A percentile compares a stretch with the other conserved stretches of the same genome.
Conservation (phyloP, 2,113 vertebrate species). For the Hydropotes inermis region DNA sequence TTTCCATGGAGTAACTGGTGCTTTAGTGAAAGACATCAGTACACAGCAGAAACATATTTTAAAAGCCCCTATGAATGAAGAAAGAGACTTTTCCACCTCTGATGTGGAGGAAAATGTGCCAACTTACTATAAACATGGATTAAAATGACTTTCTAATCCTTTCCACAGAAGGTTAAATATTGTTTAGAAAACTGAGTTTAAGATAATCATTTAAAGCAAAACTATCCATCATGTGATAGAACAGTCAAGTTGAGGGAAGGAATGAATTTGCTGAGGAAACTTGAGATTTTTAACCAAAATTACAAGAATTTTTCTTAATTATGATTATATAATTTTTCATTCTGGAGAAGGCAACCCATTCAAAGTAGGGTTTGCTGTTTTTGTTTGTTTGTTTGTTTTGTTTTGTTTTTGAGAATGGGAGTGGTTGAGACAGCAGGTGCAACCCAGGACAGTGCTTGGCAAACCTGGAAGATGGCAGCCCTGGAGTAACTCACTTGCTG, state of each 20-base stretch:
- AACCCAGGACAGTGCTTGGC: neutral
- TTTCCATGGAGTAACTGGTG: neutral
- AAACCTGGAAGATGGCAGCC: too few species aligned
- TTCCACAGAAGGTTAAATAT: neutral
- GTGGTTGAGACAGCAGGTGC: fast-evolving
- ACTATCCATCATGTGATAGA: neutral
- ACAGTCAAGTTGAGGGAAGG: neutral
- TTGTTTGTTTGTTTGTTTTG: neutral
- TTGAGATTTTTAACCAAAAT: neutral
- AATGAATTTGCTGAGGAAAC: neutral
- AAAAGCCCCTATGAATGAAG: constrained; percentile 37
- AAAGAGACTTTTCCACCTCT: neutral
- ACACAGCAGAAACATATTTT: constrained; percentile 41
- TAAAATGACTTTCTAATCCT: neutral
- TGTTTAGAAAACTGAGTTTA: neutral
- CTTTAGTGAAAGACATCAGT: neutral
- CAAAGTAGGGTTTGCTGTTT: neutral
- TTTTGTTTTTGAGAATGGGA: neutral
- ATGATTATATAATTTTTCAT: neutral
- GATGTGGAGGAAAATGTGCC: neutral
- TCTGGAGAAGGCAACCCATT: too few species aligned
- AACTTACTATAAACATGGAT: neutral
- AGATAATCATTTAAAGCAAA: constrained; percentile 40
- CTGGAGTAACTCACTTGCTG: neutral
- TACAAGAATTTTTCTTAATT: neutral